Evolutionary conservation across 2,888 invertebrate species (phyloP).

Genomic region (Coelopa pilipes): DNA sequence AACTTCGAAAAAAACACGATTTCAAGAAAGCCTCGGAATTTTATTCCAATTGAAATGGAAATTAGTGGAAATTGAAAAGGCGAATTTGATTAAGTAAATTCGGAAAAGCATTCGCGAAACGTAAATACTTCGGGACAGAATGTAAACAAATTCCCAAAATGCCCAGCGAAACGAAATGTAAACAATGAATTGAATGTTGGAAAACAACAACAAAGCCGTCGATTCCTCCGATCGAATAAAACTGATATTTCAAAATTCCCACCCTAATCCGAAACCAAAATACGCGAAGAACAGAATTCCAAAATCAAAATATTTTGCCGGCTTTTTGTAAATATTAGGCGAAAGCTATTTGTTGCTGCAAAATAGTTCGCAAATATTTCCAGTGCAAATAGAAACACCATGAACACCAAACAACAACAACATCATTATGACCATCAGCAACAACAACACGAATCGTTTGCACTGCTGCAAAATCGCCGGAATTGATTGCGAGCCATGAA

Average conservation of each 20-base stretch:
- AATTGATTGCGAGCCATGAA: not conserved
- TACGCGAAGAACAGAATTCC: no score
- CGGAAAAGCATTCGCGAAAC: conserved; percentile 6
- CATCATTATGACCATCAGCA: no score
- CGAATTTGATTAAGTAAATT: conserved; percentile 7
- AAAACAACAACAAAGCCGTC: not conserved
- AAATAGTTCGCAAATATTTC: no score
- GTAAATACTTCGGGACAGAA: conserved; percentile 18
- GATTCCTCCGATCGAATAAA: no score
- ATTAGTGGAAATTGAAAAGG: not conserved
- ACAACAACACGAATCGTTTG: no score
- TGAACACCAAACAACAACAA: no score
- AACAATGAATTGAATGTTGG: conserved; percentile 7
- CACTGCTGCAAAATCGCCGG: not conserved
- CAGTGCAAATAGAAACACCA: no score
- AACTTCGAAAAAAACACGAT: not conserved
- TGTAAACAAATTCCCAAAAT: conserved; percentile 13
- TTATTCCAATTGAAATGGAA: not conserved
- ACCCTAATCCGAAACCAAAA: no score
- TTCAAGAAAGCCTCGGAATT: not conserved
- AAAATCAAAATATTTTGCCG: no score
- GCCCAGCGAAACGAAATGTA: not conserved
- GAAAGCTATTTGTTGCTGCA: no score
- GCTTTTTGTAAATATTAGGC: no score
- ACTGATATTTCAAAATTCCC: no score